Percentiles rank a stretch among this genome's conserved stretches.
Conservation (phyloP, 2,113 vertebrate species). For the Cynoglossus semilaevis region DNA sequence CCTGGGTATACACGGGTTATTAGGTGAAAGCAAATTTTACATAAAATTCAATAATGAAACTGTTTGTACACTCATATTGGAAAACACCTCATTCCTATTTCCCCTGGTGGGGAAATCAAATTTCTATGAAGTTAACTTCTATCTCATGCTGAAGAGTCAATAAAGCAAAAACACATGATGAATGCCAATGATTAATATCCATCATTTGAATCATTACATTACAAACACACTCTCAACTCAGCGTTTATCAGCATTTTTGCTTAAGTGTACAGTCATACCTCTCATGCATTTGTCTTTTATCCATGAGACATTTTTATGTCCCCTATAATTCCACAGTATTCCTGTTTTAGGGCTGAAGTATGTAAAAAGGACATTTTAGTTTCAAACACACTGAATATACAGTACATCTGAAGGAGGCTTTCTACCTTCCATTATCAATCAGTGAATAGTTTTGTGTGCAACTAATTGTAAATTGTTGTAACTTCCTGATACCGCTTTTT, state of each 20-base stretch:
- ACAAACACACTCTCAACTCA: conserved; percentile 8
- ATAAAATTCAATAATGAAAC: conserved; percentile 15
- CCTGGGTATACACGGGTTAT: not conserved
- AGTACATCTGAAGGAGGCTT: too few relatives aligned
- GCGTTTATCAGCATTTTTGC: conserved; percentile 30
- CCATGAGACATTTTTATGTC: conserved; percentile 35
- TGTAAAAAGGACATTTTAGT: too few relatives aligned
- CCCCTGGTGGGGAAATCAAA: conserved; percentile 13
- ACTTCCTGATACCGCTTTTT: too few relatives aligned
- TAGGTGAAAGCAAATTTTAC: not conserved
- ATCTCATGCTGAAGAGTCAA: conserved; percentile 5
- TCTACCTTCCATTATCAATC: too few relatives aligned
- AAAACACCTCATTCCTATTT: conserved; percentile 5
- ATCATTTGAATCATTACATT: conserved; percentile 21
- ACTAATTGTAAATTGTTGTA: too few relatives aligned
- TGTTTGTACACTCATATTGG: not conserved
- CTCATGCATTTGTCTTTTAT: conserved; percentile 22
- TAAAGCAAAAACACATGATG: conserved; percentile 11
- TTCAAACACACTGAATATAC: too few relatives aligned
- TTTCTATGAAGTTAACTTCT: conserved; percentile 2
- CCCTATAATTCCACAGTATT: conserved; percentile 9
- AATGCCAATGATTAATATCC: conserved; percentile 28
- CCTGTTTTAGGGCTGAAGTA: too few relatives aligned
- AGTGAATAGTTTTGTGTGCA: too few relatives aligned
- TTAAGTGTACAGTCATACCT: conserved; percentile 14